Conservation (phyloP, 2,113 vertebrate genomes). For the Pelmatolapia mariae region DNA sequence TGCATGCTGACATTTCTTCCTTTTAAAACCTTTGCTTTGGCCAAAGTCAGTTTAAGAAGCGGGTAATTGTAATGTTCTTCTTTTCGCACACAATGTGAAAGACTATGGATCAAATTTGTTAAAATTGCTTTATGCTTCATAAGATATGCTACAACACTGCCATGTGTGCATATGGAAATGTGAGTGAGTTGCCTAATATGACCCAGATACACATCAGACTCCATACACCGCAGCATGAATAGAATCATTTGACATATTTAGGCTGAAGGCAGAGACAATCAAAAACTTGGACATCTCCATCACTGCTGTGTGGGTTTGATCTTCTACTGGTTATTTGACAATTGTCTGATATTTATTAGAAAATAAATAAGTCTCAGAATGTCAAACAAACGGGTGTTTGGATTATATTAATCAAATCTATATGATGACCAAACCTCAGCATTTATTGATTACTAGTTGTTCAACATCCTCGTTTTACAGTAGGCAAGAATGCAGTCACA, state of each 20-base stretch:
- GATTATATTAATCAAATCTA: neutral
- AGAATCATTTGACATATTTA: neutral
- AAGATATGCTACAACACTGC: neutral
- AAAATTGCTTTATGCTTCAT: neutral
- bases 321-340: neutral
- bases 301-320: neutral
- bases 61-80: neutral
- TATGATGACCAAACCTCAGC: neutral
- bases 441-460: neutral
- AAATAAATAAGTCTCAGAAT: neutral
- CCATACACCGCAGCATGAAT: neutral
- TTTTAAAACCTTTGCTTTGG: neutral
- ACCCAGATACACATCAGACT: neutral
- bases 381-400: neutral
- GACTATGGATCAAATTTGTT: neutral
- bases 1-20: neutral
- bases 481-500: neutral
- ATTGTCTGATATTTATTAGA: neutral
- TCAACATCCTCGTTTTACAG: neutral
- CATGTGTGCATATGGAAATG: neutral
- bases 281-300: neutral
- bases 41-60: neutral
- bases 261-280: neutral
- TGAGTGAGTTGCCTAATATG: neutral
- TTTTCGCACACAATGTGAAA: neutral